These are phyloP conservation scores for Apamea sordens DNA, from an alignment of 2,888 invertebrate species.

Conservation along the genomic window DNA sequence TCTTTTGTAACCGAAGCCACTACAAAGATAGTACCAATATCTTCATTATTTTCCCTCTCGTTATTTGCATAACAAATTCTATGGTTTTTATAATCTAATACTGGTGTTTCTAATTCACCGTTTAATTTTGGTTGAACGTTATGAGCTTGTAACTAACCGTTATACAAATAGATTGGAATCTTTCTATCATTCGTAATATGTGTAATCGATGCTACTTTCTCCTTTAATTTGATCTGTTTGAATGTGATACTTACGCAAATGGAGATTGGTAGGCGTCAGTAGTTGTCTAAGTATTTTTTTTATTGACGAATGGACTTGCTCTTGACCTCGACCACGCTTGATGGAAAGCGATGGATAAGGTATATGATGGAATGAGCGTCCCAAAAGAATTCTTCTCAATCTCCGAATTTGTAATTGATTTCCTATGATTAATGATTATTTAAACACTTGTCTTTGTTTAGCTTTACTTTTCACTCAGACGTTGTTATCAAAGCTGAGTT, in stretches of 20 bases:
- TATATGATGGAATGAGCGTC: not conserved
- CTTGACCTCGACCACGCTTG: not conserved
- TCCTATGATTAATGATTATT: not conserved
- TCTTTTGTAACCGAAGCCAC: conserved; percentile 14
- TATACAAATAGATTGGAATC: conserved; percentile 37
- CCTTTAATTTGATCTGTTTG: conserved; percentile 1
- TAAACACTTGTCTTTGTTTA: not conserved
- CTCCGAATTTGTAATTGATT: not conserved
- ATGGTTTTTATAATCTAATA: not conserved
- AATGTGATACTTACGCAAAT: not conserved
- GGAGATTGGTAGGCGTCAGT: not conserved
- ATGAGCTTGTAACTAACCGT: conserved; percentile 6
- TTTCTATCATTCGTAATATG: conserved; percentile 11
- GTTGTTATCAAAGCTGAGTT: not conserved
- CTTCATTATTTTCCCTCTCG: not conserved
- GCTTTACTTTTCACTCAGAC: not conserved
- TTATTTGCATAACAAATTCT: conserved; percentile 22
- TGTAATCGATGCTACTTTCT: conserved; percentile 28
- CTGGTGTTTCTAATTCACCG: conserved; percentile 3
- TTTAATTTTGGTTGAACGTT: conserved; percentile 10
- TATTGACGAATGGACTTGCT: not conserved
- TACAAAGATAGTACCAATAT: not conserved
- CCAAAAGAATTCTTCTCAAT: not conserved
- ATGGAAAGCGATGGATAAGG: not conserved
- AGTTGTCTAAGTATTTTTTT: not conserved